phyloP scores from a whole-genome alignment of 1,140 invertebrate genomes.

The Rhyzopertha dominica region DNA sequence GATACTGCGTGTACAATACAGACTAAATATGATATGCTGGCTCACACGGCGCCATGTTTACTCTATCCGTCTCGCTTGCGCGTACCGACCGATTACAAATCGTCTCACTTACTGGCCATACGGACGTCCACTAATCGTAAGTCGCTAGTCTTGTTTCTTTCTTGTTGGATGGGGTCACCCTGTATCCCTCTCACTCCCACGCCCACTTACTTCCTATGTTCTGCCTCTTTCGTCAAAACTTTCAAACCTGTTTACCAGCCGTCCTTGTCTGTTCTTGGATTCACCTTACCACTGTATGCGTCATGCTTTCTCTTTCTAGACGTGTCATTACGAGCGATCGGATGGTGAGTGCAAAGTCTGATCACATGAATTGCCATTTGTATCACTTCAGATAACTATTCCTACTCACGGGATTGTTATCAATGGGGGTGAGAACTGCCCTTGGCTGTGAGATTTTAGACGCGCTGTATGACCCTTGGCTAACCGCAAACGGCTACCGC shows the following conservation, averaged over 20 bases:
- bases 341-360: conserved; percentile 31
- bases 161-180: too few species aligned
- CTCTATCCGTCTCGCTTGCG: conserved; percentile 31
- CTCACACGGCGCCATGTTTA: conserved; percentile 44
- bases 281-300: conserved; percentile 30
- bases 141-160: conserved; percentile 25
- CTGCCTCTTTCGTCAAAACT: conserved; percentile 37
- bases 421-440: background rate
- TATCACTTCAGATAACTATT: conserved; percentile 5
- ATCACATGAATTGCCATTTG: conserved; percentile 4
- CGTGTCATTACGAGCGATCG: conserved; percentile 14
- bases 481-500: background rate
- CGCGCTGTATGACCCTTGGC: background rate
- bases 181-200: conserved; percentile 26
- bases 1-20: conserved; percentile 36
- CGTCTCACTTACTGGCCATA: conserved; percentile 19
- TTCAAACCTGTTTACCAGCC: conserved; percentile 40
- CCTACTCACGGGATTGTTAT: conserved; percentile 5
- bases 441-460: background rate
- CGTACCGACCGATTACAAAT: conserved; percentile 29
- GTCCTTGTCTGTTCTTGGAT: conserved; percentile 37
- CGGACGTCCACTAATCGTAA: too few species aligned
- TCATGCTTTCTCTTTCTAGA: conserved; percentile 34
- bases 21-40: conserved; percentile 44
- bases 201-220: conserved; percentile 28